phyloP scores from a whole-genome alignment of 1,140 invertebrate genomes.

The Cardiocondyla obscurior region DNA sequence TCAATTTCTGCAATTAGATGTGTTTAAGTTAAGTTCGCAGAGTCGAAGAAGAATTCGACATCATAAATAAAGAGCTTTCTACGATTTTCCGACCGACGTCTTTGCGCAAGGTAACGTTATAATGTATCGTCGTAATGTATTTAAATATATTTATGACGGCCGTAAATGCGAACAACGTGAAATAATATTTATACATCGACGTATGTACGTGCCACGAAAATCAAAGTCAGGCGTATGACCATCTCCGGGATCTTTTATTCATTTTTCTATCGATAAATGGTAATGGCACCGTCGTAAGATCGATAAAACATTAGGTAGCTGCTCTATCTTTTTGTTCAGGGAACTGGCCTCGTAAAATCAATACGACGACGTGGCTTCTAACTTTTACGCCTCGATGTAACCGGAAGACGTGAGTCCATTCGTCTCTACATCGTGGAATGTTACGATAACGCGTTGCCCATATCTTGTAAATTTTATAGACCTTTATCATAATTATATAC shows the following conservation, averaged over 20 bases:
- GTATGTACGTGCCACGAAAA: not conserved
- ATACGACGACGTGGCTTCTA: constrained; percentile 34
- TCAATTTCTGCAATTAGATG: no score
- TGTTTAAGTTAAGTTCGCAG: no score
- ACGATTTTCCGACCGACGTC: constrained; percentile 18
- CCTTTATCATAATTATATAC: not conserved
- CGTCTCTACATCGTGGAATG: not conserved
- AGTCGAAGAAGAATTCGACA: constrained; percentile 1
- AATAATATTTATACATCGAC: constrained; percentile 52
- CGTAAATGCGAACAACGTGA: constrained; percentile 35
- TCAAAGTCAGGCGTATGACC: not conserved
- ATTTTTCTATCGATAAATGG: constrained; percentile 61
- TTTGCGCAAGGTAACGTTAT: constrained; percentile 41
- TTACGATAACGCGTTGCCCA: constrained; percentile 24
- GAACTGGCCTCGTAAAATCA: constrained; percentile 35
- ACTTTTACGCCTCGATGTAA: constrained; percentile 11
- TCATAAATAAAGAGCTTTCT: not conserved
- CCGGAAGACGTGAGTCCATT: constrained; percentile 13
- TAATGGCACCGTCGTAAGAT: constrained; percentile 49
- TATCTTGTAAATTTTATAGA: not conserved
- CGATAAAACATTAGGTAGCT: constrained; percentile 22
- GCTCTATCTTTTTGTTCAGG: constrained; percentile 17
- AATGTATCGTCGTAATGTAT: constrained; percentile 50
- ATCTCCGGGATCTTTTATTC: constrained; percentile 59
- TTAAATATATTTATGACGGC: constrained; percentile 57